Base-by-base conservation (phyloP, 2,888 invertebrate species). In the Sthenelais limicola region DNA sequence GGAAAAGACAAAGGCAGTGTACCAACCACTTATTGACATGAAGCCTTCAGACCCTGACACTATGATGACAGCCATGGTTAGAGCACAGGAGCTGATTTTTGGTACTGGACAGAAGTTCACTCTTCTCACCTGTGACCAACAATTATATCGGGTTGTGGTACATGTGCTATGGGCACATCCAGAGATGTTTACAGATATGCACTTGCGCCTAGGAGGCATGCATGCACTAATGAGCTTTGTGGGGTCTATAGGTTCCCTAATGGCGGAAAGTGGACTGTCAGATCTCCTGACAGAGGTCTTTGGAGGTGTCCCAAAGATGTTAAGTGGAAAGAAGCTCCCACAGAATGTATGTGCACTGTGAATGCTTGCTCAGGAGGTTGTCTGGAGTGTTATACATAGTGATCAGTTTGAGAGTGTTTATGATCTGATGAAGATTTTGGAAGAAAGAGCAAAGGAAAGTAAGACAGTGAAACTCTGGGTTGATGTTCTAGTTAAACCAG, bases 171-270 rank as follows among this genome's bases (percentile, higher is more conserved):
- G 73, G 75, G 67, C 58, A 15, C 12, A 74, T 33, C 70, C 71
- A 73, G 73, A 76, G 7, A 9, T 47, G 5, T 76, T 70, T 38
- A 18, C 32, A 2, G 24, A 73, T 12, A 72, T 77, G 35, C 21
- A 52, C 30, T 69, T 73, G 28, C 43, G 76, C 38, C 68, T 73
- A 12, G 75, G 74, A 18, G 72, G 74, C 1, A 77, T 78, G 77
- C 74, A 77, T 48, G 66, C 76, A 49, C 58, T 75, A 12, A 76
- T 73, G 76, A 73, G 74, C 38, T 76, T 73, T 51, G 52, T 56
- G 51, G 74, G 73, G n/a, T 75, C 71, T 75, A 73, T 76, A 43
- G 76, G 74, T 30, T 51, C 26, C 9, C 56, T 75, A 32, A 75
- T 71, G 76, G 66, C 71, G 24, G 66, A 73, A 62, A 56, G 35